Base-by-base conservation (phyloP, 2,113 vertebrate species). In the Picathartes gymnocephalus region DNA sequence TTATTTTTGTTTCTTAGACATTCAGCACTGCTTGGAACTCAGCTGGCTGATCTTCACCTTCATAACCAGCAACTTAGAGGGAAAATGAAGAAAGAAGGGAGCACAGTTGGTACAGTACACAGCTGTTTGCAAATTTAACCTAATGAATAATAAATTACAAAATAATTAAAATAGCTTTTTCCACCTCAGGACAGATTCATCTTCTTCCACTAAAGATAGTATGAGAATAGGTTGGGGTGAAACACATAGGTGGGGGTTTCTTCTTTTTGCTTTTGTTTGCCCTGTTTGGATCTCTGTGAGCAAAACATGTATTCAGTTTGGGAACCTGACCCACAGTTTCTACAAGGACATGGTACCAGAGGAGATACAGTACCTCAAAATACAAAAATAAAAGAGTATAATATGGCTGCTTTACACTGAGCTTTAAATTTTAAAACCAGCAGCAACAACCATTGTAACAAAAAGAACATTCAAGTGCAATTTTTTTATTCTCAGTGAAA, bases 11-110 rank as follows among this genome's bases (percentile, higher is more conserved):
- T 95, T 97, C 61, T 73, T 90, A 99, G 99, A 82, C 97, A 98
- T 56, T 98, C 98, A 65, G 97, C 97, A 45, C 97, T 96, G 44
- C 97, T 99, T 30, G 99, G 99, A 77, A 95, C 98, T 65, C 98
- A 98, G 44, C 95, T 99, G 51, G 99, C 98, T 45, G 98, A 99
- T 81, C 96, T 99, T 24, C 99, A 99, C 91, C 97, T 99, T 57
- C 97, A 99, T 82, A 99, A 99, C 97, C 97, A 98, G 94, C 98
- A 91, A 77, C 97, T 97, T 60, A 81, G 98, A 77, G 98, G 99
- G 65, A 98, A 89, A 84, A 64, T 97, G 37, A 97, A 90, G 66
- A 98, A 98, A 94, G 98, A 98, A 47, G 97, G 96, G 51, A 97
- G 97, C 88, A 99, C 98, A 57, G 92, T 99, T 51, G 99, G 99